Evolutionary conservation across 1,140 invertebrate species (phyloP).

Genomic region (Drosophila trapezifrons): DNA sequence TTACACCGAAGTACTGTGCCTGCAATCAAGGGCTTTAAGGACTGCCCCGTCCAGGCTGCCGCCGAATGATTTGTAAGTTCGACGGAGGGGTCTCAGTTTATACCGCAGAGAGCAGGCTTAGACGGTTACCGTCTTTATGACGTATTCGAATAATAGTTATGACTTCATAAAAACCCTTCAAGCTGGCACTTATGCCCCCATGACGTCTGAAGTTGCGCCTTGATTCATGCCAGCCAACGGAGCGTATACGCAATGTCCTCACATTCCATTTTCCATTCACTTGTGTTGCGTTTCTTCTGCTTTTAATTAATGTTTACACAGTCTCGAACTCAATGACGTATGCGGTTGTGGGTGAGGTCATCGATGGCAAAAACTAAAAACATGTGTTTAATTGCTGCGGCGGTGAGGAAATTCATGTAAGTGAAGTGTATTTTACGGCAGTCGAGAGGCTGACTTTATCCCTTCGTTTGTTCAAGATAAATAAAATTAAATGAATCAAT

Average conservation of each 20-base stretch:
- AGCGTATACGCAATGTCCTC: conserved; percentile 32
- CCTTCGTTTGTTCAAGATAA: conserved; percentile 9
- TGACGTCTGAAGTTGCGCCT: conserved; percentile 14
- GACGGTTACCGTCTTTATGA: conserved; percentile 21
- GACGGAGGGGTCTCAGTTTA: conserved; percentile 3
- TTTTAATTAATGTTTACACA: conserved; percentile 40
- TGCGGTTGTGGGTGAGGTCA: conserved; percentile 18
- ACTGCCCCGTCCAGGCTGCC: neutral
- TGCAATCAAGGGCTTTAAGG: conserved; percentile 44
- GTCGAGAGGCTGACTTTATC: neutral
- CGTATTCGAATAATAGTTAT: conserved; percentile 42
- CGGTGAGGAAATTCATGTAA: neutral
- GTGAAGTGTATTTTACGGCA: conserved; percentile 2
- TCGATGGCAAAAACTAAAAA: conserved; percentile 13
- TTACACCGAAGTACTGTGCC: conserved; percentile 2
- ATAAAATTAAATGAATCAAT: conserved; percentile 17
- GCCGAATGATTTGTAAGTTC: conserved; percentile 37
- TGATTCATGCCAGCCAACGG: conserved; percentile 1
- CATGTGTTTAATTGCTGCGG: conserved; percentile 11
- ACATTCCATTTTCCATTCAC: conserved; percentile 1
- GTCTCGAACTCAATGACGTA: conserved; percentile 18
- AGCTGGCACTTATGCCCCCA: neutral
- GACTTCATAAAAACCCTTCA: conserved; percentile 27
- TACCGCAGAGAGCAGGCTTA: conserved; percentile 8
- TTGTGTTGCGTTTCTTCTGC: neutral